Conservation (phyloP, 1,140 invertebrate genomes). For the Drepana arcuata region DNA sequence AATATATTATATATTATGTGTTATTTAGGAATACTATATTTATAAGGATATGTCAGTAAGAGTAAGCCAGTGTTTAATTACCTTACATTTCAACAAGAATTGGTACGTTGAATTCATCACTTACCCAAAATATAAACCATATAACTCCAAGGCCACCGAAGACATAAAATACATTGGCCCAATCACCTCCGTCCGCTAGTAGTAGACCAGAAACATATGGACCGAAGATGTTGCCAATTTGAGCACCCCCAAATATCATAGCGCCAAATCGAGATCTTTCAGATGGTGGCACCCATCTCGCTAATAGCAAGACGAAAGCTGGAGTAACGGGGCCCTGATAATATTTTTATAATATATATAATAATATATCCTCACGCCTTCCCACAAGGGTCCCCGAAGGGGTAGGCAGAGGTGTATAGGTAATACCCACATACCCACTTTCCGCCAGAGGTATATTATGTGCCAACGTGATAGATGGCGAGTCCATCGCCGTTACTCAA, state of each 20-base stretch:
- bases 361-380: no score
- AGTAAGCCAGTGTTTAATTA: no score
- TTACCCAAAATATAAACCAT: slow-evolving; percentile 82
- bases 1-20: no score
- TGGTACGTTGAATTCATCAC: slow-evolving; percentile 13
- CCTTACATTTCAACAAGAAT: not conserved
- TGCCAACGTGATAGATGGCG: no score
- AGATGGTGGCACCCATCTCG: slow-evolving; percentile 81
- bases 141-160: slow-evolving; percentile 82
- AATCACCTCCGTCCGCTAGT: slow-evolving; percentile 76
- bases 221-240: slow-evolving; percentile 82
- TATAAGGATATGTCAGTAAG: no score
- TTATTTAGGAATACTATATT: no score
- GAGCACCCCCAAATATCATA: slow-evolving; percentile 80
- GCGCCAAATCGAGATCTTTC: slow-evolving; percentile 82
- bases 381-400: no score
- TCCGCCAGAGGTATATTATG: no score
- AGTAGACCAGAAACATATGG: slow-evolving; percentile 79
- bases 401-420: no score
- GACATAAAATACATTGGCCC: slow-evolving; percentile 87
- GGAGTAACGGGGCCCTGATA: slow-evolving; percentile 78
- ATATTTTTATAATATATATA: no score
- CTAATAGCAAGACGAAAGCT: slow-evolving; percentile 79
- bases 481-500: no score
- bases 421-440: no score